Percentiles rank a stretch among this genome's conserved stretches.
These are phyloP conservation scores for Pseudorhombus dupliciocellatus DNA, from an alignment of 2,113 vertebrate genomes.

Conservation along the genomic window DNA sequence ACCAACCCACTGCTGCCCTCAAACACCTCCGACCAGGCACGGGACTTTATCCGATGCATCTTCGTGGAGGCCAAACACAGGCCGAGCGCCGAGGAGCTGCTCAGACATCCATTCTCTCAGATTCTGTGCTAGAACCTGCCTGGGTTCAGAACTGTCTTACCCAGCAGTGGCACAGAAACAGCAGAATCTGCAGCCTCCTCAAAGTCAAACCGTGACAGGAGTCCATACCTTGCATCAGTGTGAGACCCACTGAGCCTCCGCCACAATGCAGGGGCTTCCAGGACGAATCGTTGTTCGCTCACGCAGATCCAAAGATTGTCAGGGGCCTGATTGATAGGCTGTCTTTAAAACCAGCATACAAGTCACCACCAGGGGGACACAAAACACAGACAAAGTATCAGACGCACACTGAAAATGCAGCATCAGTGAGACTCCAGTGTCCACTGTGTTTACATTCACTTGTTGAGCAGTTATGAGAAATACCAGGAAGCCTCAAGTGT, in stretches of 20 bases:
- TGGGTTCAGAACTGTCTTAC: slow-evolving; percentile 15
- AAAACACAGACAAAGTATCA: slow-evolving; percentile 27
- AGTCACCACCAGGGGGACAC: slow-evolving; percentile 60
- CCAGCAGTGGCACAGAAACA: slow-evolving; percentile 3
- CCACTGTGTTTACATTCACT: slow-evolving; percentile 44
- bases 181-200: slow-evolving; percentile 24
- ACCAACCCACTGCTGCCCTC: slow-evolving; percentile 93
- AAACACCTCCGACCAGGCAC: slow-evolving; percentile 88
- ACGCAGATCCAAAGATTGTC: slow-evolving; percentile 9
- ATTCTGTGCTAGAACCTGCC: slow-evolving; percentile 86
- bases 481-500: slow-evolving; percentile 15
- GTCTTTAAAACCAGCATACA: slow-evolving; percentile 22
- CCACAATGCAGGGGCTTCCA: slow-evolving; percentile 3
- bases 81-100: slow-evolving; percentile 94
- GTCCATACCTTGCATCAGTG: neutral
- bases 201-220: neutral
- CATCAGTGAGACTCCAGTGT: slow-evolving; percentile 9
- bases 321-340: neutral
- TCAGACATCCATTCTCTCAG: slow-evolving; percentile 94
- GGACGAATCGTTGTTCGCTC: neutral
- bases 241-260: slow-evolving; percentile 7
- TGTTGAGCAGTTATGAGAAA: slow-evolving; percentile 16
- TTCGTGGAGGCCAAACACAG: slow-evolving; percentile 95
- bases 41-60: slow-evolving; percentile 92
- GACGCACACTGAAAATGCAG: slow-evolving; percentile 3